Base-by-base conservation (phyloP, 2,888 invertebrate species). In the Limnephilus auricula region DNA sequence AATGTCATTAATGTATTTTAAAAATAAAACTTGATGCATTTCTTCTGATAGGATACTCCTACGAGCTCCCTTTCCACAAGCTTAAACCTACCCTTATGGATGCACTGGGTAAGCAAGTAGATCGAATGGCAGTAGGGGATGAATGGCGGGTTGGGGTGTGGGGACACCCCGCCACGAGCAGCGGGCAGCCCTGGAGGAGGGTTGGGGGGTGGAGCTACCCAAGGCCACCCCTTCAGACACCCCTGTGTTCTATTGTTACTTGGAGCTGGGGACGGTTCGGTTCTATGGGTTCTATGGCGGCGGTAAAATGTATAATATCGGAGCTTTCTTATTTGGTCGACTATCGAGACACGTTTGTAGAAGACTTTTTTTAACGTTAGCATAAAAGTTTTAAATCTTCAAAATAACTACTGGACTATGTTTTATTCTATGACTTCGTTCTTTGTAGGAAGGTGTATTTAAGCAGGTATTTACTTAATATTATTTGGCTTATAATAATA, bases 191-290 rank as follows among this genome's bases (percentile, higher is more conserved):
- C 31, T 65, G 65, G 84, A 79, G 88, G 65, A 83, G 92, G 89
- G 89, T 89, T 9, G 88, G 79, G 90, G 84, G 88, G 86, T 65
- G 91, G 88, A 84, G 87, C 90, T 87, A 89, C 91, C 90, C 90
- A 65, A 89, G n/a, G 34, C 90, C 91, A 89, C 82, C 90, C 90
- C 92, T 91, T 78, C 37, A 82, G 32, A 90, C 90, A 89, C 91
- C 92, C 91, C 90, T 25, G 79, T 89, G 89, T 80, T 92, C 92
- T 92, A 92, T 92, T 92, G 92, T 92, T 86, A 84, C 85, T 78
- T 87, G 85, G 80, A 83, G 15, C 92, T 90, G 91, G 91, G 92
- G 90, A 40, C 80, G 65, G 34, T 40, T 85, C 32, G 45, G 65
- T n/a, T 32, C 65, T n/a, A 65, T 65, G 85, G 30, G 9, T 40